phyloP scores from a whole-genome alignment of 2,888 invertebrate species.

The Lasioglossum marginatum region DNA sequence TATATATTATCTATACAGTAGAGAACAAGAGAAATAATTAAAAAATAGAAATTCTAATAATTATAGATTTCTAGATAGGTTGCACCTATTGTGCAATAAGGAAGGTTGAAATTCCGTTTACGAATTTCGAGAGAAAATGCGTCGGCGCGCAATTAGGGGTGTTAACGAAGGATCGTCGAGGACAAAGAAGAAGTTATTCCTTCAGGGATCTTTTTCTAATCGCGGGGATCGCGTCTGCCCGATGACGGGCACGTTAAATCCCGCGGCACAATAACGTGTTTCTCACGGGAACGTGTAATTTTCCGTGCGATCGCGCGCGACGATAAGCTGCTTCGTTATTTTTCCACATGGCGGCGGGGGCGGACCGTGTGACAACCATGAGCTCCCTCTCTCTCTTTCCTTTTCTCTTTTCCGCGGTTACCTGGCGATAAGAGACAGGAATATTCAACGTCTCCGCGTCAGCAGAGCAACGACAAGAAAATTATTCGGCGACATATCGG shows the following conservation, averaged over 20 bases:
- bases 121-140: not conserved
- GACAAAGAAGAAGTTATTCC: not conserved
- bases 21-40: too few relatives aligned
- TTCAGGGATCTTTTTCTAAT: not conserved
- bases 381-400: not conserved
- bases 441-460: slow-evolving; percentile 20
- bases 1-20: too few relatives aligned
- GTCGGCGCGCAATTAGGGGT: not conserved
- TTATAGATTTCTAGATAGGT: not conserved
- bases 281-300: slow-evolving; percentile 32
- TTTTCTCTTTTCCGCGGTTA: slow-evolving; percentile 16
- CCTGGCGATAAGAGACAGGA: slow-evolving; percentile 38
- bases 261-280: slow-evolving; percentile 21
- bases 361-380: slow-evolving; percentile 35
- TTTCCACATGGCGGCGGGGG: slow-evolving; percentile 35
- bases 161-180: not conserved
- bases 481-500: slow-evolving; percentile 63
- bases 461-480: slow-evolving; percentile 49
- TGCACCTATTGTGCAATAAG: not conserved
- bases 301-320: slow-evolving; percentile 32
- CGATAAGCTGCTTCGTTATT: slow-evolving; percentile 56
- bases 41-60: not conserved
- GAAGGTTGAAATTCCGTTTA: not conserved
- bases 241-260: slow-evolving; percentile 16
- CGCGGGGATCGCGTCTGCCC: not conserved